A percentile compares a stretch with the other conserved stretches of the same genome.
Evolutionary conservation across 2,888 invertebrate species (phyloP).

Genomic region (Tanaodytes sp.): DNA sequence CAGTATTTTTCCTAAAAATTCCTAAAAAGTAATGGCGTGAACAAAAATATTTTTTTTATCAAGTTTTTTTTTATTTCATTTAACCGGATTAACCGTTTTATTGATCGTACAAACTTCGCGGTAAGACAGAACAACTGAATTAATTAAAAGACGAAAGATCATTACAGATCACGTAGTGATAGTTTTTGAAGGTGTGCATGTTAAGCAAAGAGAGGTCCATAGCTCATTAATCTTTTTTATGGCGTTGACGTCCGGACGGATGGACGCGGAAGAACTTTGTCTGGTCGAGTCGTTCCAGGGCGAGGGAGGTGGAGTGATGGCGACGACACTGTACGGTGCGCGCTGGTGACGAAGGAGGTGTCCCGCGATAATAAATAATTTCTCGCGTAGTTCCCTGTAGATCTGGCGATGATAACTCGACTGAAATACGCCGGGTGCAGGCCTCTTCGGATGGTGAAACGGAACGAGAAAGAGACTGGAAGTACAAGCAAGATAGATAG

Average conservation of each 20-base stretch:
- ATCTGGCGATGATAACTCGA: slow-evolving; percentile 72
- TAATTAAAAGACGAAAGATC: slow-evolving; percentile 45
- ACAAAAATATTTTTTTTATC: too few relatives aligned
- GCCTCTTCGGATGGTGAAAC: slow-evolving; percentile 31
- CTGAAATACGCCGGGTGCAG: slow-evolving; percentile 69
- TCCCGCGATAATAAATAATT: slow-evolving; percentile 72
- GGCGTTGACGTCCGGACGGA: slow-evolving; percentile 61
- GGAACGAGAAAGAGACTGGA: slow-evolving; percentile 3
- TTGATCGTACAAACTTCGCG: too few relatives aligned
- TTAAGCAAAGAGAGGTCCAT: slow-evolving; percentile 51
- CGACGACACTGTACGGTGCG: slow-evolving; percentile 46
- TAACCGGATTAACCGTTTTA: too few relatives aligned
- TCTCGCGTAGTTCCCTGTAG: slow-evolving; percentile 71
- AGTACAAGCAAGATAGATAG: slow-evolving; percentile 5
- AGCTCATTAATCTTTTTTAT: slow-evolving; percentile 71
- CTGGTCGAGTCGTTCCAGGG: slow-evolving; percentile 56
- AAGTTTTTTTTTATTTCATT: too few relatives aligned
- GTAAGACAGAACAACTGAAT: too few relatives aligned
- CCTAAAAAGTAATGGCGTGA: too few relatives aligned
- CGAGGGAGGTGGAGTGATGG: slow-evolving; percentile 57
- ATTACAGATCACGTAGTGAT: slow-evolving; percentile 38
- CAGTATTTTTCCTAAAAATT: too few relatives aligned
- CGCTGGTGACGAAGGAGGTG: slow-evolving; percentile 68
- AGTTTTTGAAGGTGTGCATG: slow-evolving; percentile 45
- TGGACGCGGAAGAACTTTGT: slow-evolving; percentile 59